Evolutionary conservation across 2,797 vertebrate species (phyloP), one percentile per base, ranked within the genome.

Genomic region (Macroramphosus scolopax): DNA sequence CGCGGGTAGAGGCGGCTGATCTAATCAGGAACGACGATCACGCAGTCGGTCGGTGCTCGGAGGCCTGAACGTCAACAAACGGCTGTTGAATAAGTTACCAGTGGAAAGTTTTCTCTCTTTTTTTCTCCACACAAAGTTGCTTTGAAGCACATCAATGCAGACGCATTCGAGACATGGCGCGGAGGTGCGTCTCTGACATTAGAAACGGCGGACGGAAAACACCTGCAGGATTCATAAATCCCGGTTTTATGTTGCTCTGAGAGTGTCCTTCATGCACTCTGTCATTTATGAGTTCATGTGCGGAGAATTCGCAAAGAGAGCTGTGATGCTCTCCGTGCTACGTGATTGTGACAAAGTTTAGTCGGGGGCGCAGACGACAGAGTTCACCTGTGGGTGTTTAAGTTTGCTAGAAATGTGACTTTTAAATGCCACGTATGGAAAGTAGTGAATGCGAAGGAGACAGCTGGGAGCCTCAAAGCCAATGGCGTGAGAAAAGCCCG

Each of bases 401-500:
- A n/a, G n/a, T n/a, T n/a, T n/a, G n/a, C n/a, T n/a, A n/a, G n/a
- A n/a, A n/a, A n/a, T n/a, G n/a, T n/a, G n/a, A n/a, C n/a, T n/a
- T n/a, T n/a, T n/a, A n/a, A n/a, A n/a, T n/a, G n/a, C n/a, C n/a
- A n/a, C n/a, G n/a, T n/a, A n/a, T n/a, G n/a, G n/a, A 37, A 57
- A 58, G 32, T 8, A 31, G 28, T 11, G n/a, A n/a, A 5, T 56
- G 37, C 17, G 0, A 16, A 1, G 6, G 15, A 41, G 52, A 63
- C 64, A 76, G 62, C 59, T 43, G 41, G 47, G 39, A 6, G 17
- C 51, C 61, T 31, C 55, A 58, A 73, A 80, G 75, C 61, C 50
- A 70, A 50, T 20, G 67, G 62, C 24, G 5, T 77, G 61, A 73
- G 76, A 82, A 78, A 38, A 68, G 56, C 75, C 61, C 9, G 18